Conservation (phyloP, 2,797 vertebrate species). For the Coreius guichenoti region DNA sequence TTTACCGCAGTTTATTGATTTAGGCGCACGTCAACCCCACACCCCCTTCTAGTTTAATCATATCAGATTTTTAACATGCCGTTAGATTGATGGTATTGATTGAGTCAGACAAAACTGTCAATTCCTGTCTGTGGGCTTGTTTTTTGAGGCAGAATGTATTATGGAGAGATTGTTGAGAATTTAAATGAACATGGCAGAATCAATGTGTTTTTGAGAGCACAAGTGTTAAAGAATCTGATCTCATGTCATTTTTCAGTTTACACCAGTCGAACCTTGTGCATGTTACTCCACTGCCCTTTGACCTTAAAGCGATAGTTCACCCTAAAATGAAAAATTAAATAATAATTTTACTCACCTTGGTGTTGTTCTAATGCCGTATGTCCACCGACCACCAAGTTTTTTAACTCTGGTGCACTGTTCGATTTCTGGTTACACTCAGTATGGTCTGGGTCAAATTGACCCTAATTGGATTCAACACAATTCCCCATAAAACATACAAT, state of each 20-base stretch:
- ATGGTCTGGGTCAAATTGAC: too few species aligned
- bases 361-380: too few species aligned
- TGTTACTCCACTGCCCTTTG: slow-evolving; percentile 36
- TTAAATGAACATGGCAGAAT: slow-evolving; percentile 68
- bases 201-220: slow-evolving; percentile 56
- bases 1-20: slow-evolving; percentile 71
- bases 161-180: slow-evolving; percentile 59
- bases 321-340: neutral
- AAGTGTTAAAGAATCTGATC: slow-evolving; percentile 58
- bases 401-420: too few species aligned
- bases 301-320: neutral
- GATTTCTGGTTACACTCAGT: too few species aligned
- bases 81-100: slow-evolving; percentile 72
- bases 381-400: too few species aligned
- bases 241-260: slow-evolving; percentile 55
- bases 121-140: slow-evolving; percentile 65
- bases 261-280: slow-evolving; percentile 51
- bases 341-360: neutral
- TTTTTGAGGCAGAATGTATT: slow-evolving; percentile 59
- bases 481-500: too few species aligned
- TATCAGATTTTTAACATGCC: slow-evolving; percentile 70
- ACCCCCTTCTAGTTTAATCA: slow-evolving; percentile 67
- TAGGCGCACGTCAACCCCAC: slow-evolving; percentile 2
- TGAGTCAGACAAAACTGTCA: slow-evolving; percentile 69
- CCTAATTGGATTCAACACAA: too few species aligned